Evolutionary conservation across 2,888 invertebrate genomes (phyloP), one percentile per base, ranked within the genome.

Genomic region (Heliconius cydno): DNA sequence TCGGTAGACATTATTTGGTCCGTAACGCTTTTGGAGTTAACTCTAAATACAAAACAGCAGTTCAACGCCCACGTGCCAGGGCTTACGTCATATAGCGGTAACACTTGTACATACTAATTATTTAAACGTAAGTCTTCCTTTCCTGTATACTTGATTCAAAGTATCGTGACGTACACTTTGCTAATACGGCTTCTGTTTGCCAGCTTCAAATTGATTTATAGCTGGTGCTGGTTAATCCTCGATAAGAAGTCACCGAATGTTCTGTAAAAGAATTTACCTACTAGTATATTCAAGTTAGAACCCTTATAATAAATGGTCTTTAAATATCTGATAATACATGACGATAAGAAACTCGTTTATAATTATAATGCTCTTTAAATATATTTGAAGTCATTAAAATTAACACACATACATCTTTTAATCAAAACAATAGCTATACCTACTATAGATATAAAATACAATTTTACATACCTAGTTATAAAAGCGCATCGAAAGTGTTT

Each of bases 51-150:
- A 76, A 76, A 79, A 78, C 80, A 78, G 74, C 75, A 79, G 79
- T 77, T 76, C 74, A 46, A 67, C 82, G 79, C 83, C 83, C 83
- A 83, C 83, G 83, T 83, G 83, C 77, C 66, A 68, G 30, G 72
- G 68, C 52, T 83, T 83, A 79, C 82, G 83, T 82, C 83, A 82
- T 82, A 63, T 74, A 81, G 78, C 80, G 80, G 80, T 81, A 81
- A 80, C 78, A 76, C 78, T 78, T 78, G 78, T 81, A 78, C 67
- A 79, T 81, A 79, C 71, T 75, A 79, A 78, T 79, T 78, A 76
- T 78, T 76, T 76, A 15, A 73, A 78, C 77, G 77, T 75, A 76
- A 75, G 70, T 79, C 77, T 81, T 81, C 74, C 79, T 75, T 79
- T 22, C 63, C 79, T 76, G 72, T 67, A 74, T 76, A 76, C 72